Evolutionary conservation across 53 echinoderm and acorn worm species (phyloP).

Genomic region (Mesocentrotus franciscanus): DNA sequence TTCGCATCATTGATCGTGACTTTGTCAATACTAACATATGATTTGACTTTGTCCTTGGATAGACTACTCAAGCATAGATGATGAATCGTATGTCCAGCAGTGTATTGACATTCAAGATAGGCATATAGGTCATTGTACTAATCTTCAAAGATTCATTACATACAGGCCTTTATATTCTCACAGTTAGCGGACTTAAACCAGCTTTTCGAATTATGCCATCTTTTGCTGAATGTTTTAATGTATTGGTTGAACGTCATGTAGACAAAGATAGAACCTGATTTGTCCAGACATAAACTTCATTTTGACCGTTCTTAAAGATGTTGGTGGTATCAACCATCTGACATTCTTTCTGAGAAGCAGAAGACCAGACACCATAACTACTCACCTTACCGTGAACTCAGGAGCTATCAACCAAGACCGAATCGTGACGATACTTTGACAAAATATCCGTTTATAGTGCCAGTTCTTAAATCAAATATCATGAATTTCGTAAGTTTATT

Average conservation of each 20-base stretch:
- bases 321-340: neutral
- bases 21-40: neutral
- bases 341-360: neutral
- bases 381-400: neutral
- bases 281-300: neutral
- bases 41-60: neutral
- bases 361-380: neutral
- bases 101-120: constrained; percentile 4
- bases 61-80: neutral
- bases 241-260: neutral
- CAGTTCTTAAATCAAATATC: neutral
- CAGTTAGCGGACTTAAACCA: neutral
- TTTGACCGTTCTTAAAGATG: no score
- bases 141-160: neutral
- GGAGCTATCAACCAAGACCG: neutral
- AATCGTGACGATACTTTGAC: neutral
- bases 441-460: neutral
- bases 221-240: neutral
- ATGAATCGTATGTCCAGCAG: constrained; percentile 19
- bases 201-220: neutral
- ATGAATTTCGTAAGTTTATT: neutral
- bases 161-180: neutral
- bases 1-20: neutral
- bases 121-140: neutral
- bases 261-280: neutral